Conservation (phyloP, 2,113 vertebrate genomes). For the Calypte anna region DNA sequence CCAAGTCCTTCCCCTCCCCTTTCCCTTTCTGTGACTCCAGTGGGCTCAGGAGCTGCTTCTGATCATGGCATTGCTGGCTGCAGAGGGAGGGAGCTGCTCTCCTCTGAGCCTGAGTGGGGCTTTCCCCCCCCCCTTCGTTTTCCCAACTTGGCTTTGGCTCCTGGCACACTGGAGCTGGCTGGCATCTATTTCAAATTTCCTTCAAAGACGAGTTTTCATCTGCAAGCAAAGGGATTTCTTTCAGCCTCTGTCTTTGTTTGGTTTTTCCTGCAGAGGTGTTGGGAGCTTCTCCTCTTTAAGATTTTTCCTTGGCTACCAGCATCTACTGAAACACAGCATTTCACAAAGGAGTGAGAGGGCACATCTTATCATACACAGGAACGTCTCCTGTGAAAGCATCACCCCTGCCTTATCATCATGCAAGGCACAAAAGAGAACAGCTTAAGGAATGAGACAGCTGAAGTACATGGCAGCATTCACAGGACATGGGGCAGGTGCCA, state of each 20-base stretch:
- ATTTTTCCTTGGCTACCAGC: neutral
- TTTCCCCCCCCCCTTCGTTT: neutral
- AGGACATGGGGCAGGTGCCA: neutral
- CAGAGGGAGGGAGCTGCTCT: neutral
- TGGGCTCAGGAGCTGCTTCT: neutral
- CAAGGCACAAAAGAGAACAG: neutral
- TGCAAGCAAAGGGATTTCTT: slow-evolving; percentile 14
- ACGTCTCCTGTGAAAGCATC: neutral
- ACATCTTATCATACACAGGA: rapidly evolving
- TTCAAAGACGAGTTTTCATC: slow-evolving; percentile 62
- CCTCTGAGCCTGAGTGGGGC: neutral
- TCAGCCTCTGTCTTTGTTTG: slow-evolving; percentile 26
- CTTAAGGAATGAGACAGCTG: neutral
- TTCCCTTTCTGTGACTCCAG: neutral
- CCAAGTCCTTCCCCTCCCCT: neutral
- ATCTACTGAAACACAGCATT: neutral
- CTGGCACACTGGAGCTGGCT: slow-evolving; percentile 13
- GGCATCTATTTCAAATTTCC: slow-evolving; percentile 59
- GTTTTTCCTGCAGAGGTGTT: slow-evolving; percentile 29
- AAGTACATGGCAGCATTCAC: rapidly evolving
- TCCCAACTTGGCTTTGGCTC: slow-evolving; percentile 38
- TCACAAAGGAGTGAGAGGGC: neutral
- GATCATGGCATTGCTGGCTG: rapidly evolving
- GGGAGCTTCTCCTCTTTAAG: neutral
- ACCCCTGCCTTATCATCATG: neutral